phyloP scores from a whole-genome alignment of 2,888 invertebrate genomes.

The Xestobium rufovillosum region DNA sequence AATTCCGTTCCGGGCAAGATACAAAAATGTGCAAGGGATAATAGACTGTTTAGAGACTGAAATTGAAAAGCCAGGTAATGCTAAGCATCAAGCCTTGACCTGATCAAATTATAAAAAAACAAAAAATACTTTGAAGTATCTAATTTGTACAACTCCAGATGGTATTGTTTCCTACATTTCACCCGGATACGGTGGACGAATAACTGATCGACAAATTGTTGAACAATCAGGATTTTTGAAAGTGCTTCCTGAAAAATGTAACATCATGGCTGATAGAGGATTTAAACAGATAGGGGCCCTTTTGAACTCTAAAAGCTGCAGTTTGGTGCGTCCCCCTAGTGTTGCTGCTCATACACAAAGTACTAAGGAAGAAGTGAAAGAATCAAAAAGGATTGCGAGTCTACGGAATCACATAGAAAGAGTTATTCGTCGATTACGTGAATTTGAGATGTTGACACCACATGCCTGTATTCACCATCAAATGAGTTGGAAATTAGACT shows the following conservation, averaged over 20 bases:
- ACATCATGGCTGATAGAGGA: slow-evolving; percentile 14
- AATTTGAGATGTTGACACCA: too few relatives aligned
- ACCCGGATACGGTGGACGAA: slow-evolving; percentile 4
- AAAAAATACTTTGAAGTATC: slow-evolving; percentile 17
- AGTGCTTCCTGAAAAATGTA: slow-evolving; percentile 1
- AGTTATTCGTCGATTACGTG: slow-evolving; percentile 19
- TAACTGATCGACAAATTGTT: not conserved
- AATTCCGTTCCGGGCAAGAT: slow-evolving; percentile 14
- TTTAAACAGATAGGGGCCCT: slow-evolving; percentile 13
- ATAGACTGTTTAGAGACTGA: slow-evolving; percentile 20
- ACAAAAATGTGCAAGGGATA: slow-evolving; percentile 13
- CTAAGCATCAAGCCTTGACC: slow-evolving; percentile 15
- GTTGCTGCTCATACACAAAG: slow-evolving; percentile 8
- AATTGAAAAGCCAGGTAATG: slow-evolving; percentile 17
- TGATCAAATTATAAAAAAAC: slow-evolving; percentile 18
- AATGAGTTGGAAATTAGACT: too few relatives aligned
- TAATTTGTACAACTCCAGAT: too few relatives aligned
- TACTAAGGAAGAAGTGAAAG: slow-evolving; percentile 14
- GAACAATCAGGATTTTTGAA: slow-evolving; percentile 9
- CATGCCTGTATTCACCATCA: slow-evolving; percentile 14
- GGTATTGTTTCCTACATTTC: not conserved
- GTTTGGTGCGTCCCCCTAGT: slow-evolving; percentile 14
- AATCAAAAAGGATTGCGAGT: too few relatives aligned
- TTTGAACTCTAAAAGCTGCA: too few relatives aligned
- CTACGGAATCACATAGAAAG: slow-evolving; percentile 23